Evolutionary conservation across 1,140 invertebrate genomes (phyloP), one percentile per base, ranked within the genome.

Genomic region (Musca vetustissima): DNA sequence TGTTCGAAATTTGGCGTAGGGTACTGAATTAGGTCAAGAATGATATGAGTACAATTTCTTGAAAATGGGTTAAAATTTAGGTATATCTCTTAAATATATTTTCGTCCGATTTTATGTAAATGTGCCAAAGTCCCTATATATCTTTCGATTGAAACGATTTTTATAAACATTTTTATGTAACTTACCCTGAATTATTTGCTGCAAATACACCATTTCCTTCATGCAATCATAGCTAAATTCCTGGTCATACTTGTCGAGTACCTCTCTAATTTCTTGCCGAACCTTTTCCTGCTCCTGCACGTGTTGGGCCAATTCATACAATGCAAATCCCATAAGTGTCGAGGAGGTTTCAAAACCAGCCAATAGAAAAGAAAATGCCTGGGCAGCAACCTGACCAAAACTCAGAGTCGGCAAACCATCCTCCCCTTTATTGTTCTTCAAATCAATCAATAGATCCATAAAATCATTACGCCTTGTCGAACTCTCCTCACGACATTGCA

Each of bases 271-370:
- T 81, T 92, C 89, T 50, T 84, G 73, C 14, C 86, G 73, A 0
- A 89, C 66, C 71, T 82, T 85, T 3, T 87, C 81, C 73, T 92
- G 90, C 7, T 89, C 73, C 1, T 88, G 84, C 36, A 85, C 87
- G 75, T 91, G 81, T 6, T 83, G 72, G 0, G 89, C 88, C 64
- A 92, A 74, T 69, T 87, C 85, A 72, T 87, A 87, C 0, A 88
- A 70, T 0, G 83, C 74, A 69, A 85, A 87, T 1, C 79, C 73
- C 55, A 90, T 75, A 0, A 85, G 83, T 1, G 83, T 84, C 13
- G 89, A 85, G 2, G 88, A 85, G 0, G 89, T 88, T 64, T 92
- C 90, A 73, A 87, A 90, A 43, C 89, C 89, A 25, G 88, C 89
- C 6, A 88, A 68, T 73, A 88, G 84, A 64, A 84, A 84, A 1